Conservation (phyloP, 2,113 vertebrate genomes). For the Istiophorus platypterus region DNA sequence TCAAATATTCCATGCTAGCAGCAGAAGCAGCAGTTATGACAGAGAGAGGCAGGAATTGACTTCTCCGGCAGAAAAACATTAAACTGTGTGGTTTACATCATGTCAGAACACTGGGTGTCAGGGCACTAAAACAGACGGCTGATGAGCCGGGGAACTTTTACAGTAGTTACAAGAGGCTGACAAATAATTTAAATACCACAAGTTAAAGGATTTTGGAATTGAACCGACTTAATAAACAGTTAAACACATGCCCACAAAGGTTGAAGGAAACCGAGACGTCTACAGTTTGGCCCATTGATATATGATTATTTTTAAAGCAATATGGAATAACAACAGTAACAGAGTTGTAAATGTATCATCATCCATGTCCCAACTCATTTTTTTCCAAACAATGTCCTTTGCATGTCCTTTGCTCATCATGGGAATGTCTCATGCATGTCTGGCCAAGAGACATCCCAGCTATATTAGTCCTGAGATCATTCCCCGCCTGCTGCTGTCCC, state of each 20-base stretch:
- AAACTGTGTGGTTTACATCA: conserved; percentile 7
- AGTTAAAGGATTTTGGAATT: conserved; percentile 5
- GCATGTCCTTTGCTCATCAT: conserved; percentile 40
- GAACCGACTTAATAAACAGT: background rate
- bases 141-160: conserved; percentile 20
- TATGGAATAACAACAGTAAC: too few relatives aligned
- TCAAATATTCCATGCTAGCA: conserved; percentile 76
- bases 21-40: conserved; percentile 70
- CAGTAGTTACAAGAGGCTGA: conserved; percentile 30
- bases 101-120: background rate
- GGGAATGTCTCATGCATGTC: conserved; percentile 31
- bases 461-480: conserved; percentile 34
- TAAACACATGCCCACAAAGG: background rate
- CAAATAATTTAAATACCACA: conserved; percentile 32
- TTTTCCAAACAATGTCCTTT: conserved; percentile 1
- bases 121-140: background rate
- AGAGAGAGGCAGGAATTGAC: conserved; percentile 30
- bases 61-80: conserved; percentile 34
- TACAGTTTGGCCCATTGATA: background rate
- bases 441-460: conserved; percentile 17
- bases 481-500: conserved; percentile 15
- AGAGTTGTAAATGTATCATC: background rate
- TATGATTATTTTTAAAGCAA: background rate
- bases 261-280: background rate
- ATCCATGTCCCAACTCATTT: background rate